These are phyloP conservation scores for Herminia tarsipennalis DNA, from an alignment of 2,888 invertebrate species.

Conservation along the genomic window DNA sequence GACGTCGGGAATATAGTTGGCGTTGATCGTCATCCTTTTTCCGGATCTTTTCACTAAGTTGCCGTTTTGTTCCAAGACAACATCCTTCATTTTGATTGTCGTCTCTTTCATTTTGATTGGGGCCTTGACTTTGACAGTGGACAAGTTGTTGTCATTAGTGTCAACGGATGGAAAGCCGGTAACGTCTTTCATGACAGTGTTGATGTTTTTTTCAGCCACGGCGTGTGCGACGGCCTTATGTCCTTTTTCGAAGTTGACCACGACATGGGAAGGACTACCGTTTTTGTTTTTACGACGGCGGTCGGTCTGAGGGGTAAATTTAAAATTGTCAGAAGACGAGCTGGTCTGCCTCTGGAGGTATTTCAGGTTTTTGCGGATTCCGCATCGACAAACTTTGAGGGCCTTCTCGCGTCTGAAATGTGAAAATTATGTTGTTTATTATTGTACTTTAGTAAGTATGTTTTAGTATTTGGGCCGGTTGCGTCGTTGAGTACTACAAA, in stretches of 20 bases:
- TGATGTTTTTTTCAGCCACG: constrained; percentile 12
- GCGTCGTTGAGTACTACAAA: too few species aligned
- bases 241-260: constrained; percentile 53
- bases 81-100: constrained; percentile 37
- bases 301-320: too few species aligned
- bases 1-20: constrained; percentile 51
- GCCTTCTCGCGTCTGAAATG: constrained; percentile 60
- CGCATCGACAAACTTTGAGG: constrained; percentile 68
- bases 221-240: constrained; percentile 42
- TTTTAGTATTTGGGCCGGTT: too few species aligned
- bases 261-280: constrained; percentile 42
- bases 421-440: background rate
- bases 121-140: constrained; percentile 4
- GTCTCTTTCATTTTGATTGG: background rate
- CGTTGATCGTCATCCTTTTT: constrained; percentile 24
- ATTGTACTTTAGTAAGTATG: too few species aligned
- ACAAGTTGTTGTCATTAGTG: constrained; percentile 56
- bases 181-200: constrained; percentile 12
- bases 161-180: constrained; percentile 30
- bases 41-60: constrained; percentile 46
- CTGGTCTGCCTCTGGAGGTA: constrained; percentile 63
- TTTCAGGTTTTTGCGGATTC: constrained; percentile 56
- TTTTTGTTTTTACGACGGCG: constrained; percentile 54
- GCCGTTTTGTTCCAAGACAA: constrained; percentile 65
- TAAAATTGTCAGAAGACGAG: constrained; percentile 69